Percentiles rank a stretch among this genome's conserved stretches.
phyloP scores from a whole-genome alignment of 2,888 invertebrate genomes.

The Drosophila prostipennis region DNA sequence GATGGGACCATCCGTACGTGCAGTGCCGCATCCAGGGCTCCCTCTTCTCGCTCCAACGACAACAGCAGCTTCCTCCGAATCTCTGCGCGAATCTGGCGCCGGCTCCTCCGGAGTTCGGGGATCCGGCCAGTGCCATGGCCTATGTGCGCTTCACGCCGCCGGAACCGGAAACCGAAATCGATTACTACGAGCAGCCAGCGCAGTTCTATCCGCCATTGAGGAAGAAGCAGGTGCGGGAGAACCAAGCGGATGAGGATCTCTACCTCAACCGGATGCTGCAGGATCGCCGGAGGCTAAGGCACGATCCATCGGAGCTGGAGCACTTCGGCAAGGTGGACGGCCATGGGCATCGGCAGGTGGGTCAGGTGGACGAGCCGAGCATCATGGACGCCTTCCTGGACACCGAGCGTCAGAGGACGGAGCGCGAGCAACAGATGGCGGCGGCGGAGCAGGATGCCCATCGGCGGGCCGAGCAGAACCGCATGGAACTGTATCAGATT shows the following conservation, averaged over 20 bases:
- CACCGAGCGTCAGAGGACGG: constrained; percentile 71
- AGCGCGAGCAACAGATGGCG: constrained; percentile 64
- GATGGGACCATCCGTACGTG: constrained; percentile 84
- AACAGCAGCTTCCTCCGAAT: constrained; percentile 83
- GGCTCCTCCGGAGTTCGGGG: constrained; percentile 83
- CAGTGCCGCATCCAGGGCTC: constrained; percentile 84
- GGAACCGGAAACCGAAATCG: constrained; percentile 89
- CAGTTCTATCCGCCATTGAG: constrained; percentile 86
- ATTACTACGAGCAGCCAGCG: constrained; percentile 86
- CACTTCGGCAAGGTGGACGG: constrained; percentile 75
- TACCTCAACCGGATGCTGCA: constrained; percentile 74
- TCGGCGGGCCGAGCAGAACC: constrained; percentile 74
- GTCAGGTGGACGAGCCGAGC: constrained; percentile 67
- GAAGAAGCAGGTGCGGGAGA: constrained; percentile 77
- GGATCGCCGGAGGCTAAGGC: constrained; percentile 76
- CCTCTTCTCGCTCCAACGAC: constrained; percentile 82
- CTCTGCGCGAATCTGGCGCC: constrained; percentile 84
- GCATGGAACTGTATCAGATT: constrained; percentile 81
- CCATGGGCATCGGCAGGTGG: constrained; percentile 41
- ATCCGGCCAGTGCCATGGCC: constrained; percentile 89
- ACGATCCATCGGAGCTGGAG: constrained; percentile 77
- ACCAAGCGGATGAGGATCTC: constrained; percentile 39
- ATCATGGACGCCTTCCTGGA: constrained; percentile 76
- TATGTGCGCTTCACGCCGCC: constrained; percentile 92
- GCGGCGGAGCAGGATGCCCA: constrained; percentile 59